Evolutionary conservation across 1,140 invertebrate genomes (phyloP).

Genomic region (Macrotrachela quadricornifera): DNA sequence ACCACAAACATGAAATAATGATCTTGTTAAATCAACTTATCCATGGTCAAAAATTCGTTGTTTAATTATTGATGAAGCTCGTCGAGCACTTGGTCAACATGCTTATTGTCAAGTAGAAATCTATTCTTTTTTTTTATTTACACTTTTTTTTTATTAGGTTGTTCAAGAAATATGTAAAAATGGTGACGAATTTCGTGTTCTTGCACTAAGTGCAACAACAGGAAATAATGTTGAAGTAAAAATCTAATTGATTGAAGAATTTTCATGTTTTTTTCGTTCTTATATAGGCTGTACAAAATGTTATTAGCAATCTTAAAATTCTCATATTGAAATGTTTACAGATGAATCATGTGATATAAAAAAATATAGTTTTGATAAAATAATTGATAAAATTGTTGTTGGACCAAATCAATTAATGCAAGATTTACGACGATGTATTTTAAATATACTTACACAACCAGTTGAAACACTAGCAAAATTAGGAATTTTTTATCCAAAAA

Average conservation of each 20-base stretch:
- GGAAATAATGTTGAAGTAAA: conserved; percentile 56
- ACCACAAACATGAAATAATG: conserved; percentile 61
- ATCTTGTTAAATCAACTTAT: conserved; percentile 48
- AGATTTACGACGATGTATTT: conserved; percentile 12
- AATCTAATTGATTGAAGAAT: too few relatives aligned
- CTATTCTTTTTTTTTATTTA: neutral
- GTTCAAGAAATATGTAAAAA: conserved; percentile 33
- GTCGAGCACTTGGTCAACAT: conserved; percentile 65
- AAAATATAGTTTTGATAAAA: conserved; percentile 55
- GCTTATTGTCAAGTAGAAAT: conserved; percentile 62
- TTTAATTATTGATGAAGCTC: conserved; percentile 78
- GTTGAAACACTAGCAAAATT: too few relatives aligned
- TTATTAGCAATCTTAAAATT: conserved; percentile 63
- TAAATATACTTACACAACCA: neutral
- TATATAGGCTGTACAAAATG: conserved; percentile 27
- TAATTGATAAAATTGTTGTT: conserved; percentile 55
- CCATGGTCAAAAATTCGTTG: conserved; percentile 47
- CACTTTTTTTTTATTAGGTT: conserved; percentile 27
- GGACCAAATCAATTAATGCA: conserved; percentile 31
- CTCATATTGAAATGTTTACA: conserved; percentile 59
- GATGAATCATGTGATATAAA: conserved; percentile 63
- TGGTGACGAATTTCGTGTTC: conserved; percentile 44
- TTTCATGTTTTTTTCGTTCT: neutral
- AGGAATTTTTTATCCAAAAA: too few relatives aligned
- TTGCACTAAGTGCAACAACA: conserved; percentile 84